Percentiles rank a stretch among this genome's conserved stretches.
phyloP scores from a whole-genome alignment of 2,797 vertebrate genomes.

The Forpus xanthops region DNA sequence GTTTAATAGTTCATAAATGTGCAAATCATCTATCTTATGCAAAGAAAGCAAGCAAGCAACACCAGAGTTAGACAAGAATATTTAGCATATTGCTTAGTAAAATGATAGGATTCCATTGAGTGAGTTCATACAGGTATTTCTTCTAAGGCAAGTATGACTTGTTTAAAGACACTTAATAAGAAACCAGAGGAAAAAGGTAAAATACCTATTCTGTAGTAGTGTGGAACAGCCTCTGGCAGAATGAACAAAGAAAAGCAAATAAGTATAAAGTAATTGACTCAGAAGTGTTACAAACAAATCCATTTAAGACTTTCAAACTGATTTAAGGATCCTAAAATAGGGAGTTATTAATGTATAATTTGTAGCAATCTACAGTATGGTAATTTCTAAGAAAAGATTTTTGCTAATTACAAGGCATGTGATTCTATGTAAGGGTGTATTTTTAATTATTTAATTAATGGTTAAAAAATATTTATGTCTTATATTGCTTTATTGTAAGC shows the following conservation, averaged over 20 bases:
- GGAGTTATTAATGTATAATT: not conserved
- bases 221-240: not conserved
- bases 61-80: not conserved
- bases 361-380: not conserved
- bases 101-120: not conserved
- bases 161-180: not conserved
- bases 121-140: not conserved
- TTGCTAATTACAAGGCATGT: not conserved
- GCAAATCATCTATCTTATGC: constrained; percentile 18
- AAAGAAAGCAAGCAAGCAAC: not conserved
- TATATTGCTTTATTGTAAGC: not conserved
- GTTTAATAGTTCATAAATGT: constrained; percentile 58
- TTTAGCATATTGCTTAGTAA: not conserved
- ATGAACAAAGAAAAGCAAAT: not conserved
- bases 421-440: not conserved
- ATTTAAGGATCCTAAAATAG: not conserved
- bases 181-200: not conserved
- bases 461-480: not conserved
- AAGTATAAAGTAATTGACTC: not conserved
- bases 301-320: not conserved
- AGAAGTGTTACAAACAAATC: not conserved
- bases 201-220: not conserved
- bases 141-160: not conserved
- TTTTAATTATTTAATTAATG: not conserved
- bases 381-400: not conserved